These are phyloP conservation scores for Platorchestia sp. DNA, from an alignment of 1,140 invertebrate genomes.

Conservation along the genomic window DNA sequence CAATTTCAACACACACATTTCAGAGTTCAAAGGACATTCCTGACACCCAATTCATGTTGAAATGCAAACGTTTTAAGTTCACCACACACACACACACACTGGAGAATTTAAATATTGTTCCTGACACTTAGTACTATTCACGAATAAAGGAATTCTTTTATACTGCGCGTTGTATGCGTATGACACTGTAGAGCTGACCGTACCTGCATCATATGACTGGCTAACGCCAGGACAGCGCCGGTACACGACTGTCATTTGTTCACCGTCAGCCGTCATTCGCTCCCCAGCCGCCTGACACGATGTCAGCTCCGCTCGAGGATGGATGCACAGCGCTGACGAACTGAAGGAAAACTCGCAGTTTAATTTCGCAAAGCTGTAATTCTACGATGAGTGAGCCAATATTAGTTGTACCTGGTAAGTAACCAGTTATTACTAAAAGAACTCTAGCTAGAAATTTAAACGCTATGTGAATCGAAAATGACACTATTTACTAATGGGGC, in stretches of 20 bases:
- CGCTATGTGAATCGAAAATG: background rate
- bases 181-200: background rate
- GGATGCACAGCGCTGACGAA: background rate
- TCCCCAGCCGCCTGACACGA: constrained; percentile 3
- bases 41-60: no score
- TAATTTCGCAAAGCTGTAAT: background rate
- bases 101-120: no score
- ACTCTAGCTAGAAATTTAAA: no score
- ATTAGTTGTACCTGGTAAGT: no score
- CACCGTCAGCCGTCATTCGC: constrained; percentile 11
- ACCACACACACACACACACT: no score
- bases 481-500: background rate
- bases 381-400: background rate
- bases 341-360: background rate
- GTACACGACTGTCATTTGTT: constrained; percentile 14
- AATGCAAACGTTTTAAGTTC: no score
- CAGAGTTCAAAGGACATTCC: no score
- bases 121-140: no score
- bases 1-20: no score
- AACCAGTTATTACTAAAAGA: no score
- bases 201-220: constrained; percentile 35
- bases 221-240: constrained; percentile 3
- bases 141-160: no score
- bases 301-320: background rate
- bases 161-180: no score